Evolutionary conservation across 30 jellyfish, hydroid and myxozoan genomes (phyloP).

Genomic region (Chironex yamaguchii): DNA sequence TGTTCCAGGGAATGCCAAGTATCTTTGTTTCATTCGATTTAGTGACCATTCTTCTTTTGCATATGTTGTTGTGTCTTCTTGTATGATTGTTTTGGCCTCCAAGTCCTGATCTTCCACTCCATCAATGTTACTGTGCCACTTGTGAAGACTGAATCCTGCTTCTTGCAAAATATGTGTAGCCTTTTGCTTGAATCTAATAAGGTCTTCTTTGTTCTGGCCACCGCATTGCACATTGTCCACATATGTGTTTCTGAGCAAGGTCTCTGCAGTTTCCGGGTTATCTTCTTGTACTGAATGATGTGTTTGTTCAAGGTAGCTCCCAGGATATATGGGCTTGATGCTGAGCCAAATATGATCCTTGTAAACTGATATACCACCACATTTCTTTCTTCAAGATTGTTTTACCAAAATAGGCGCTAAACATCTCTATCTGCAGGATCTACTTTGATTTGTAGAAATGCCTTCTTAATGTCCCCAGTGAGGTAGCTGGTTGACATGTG

Average conservation of each 20-base stretch:
- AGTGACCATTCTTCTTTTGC: slow-evolving; percentile 17
- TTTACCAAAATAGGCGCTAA: slow-evolving; percentile 36
- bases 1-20: slow-evolving; percentile 56
- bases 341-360: slow-evolving; percentile 54
- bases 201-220: slow-evolving; percentile 32
- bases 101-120: slow-evolving; percentile 13
- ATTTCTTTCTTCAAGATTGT: slow-evolving; percentile 30
- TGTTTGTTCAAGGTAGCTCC: slow-evolving; percentile 51
- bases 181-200: slow-evolving; percentile 7
- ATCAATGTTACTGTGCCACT: slow-evolving; percentile 56
- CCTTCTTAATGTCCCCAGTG: slow-evolving; percentile 65
- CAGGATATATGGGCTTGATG: slow-evolving; percentile 34
- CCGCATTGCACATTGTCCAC: slow-evolving; percentile 58
- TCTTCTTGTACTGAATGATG: slow-evolving; percentile 43
- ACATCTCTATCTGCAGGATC: slow-evolving; percentile 66
- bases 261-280: slow-evolving; percentile 53
- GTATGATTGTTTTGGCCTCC: neutral
- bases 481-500: slow-evolving; percentile 38
- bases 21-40: slow-evolving; percentile 6
- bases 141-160: slow-evolving; percentile 56
- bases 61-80: slow-evolving; percentile 23
- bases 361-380: slow-evolving; percentile 49
- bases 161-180: slow-evolving; percentile 55
- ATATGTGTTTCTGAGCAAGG: slow-evolving; percentile 50
- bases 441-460: slow-evolving; percentile 41